Evolutionary conservation across 2,888 invertebrate genomes (phyloP).

Genomic region (Temnothorax unifasciatus): DNA sequence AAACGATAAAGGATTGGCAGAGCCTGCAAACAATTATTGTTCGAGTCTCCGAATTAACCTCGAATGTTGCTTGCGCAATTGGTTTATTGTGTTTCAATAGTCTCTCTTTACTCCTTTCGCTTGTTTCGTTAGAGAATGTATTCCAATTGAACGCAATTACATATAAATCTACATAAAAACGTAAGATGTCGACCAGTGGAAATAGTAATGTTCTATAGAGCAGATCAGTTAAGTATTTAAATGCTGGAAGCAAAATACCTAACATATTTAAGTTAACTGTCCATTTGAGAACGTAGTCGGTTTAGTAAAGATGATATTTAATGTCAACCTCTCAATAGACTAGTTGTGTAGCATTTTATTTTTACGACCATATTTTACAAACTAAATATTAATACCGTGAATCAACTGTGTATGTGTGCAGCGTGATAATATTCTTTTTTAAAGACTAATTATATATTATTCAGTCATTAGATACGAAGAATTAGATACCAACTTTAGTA

Average conservation of each 20-base stretch:
- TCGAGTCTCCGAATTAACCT: constrained; percentile 67
- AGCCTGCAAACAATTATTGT: constrained; percentile 62
- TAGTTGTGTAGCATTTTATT: neutral
- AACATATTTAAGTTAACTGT: neutral
- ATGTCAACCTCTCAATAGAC: neutral
- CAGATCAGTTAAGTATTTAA: neutral
- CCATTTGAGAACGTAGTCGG: neutral
- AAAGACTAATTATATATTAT: neutral
- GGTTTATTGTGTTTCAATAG: constrained; percentile 52
- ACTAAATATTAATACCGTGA: neutral
- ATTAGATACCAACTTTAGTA: neutral
- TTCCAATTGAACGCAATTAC: neutral
- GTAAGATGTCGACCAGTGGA: neutral
- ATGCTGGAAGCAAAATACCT: neutral
- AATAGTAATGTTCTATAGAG: neutral
- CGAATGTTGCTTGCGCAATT: constrained; percentile 73
- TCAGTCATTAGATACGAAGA: neutral
- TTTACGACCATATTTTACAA: neutral
- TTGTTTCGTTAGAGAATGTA: neutral
- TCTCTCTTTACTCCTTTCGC: neutral
- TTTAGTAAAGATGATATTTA: no score
- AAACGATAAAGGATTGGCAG: constrained; percentile 50
- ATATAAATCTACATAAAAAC: neutral
- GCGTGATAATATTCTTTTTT: neutral
- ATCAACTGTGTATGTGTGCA: neutral